Conservation (phyloP, 2,888 invertebrate species). For the Rhaphigaster nebulosa region DNA sequence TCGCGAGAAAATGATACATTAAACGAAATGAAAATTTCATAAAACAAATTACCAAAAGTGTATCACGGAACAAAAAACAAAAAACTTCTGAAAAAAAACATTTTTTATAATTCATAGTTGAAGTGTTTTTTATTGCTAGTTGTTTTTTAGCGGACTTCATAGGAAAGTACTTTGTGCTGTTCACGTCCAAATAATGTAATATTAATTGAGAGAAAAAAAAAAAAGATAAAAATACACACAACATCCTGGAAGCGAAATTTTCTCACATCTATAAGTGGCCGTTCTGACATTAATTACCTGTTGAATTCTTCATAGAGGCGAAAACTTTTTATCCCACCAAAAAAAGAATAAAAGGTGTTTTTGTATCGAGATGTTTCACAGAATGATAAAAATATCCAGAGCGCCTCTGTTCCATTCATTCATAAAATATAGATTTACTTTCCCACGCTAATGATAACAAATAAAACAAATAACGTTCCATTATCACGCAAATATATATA, state of each 20-base stretch:
- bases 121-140: not conserved
- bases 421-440: not conserved
- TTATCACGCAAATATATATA: not conserved
- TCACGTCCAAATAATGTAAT: not conserved
- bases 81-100: not conserved
- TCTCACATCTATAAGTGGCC: not conserved
- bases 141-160: not conserved
- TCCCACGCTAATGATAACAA: conserved; percentile 4
- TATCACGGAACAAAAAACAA: not conserved
- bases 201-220: not conserved
- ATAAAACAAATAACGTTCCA: not conserved
- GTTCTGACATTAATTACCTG: not conserved
- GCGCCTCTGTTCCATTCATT: not conserved
- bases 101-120: not conserved
- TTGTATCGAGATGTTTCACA: not conserved
- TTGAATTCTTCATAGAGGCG: not conserved
- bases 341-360: not conserved
- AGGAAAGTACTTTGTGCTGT: not conserved
- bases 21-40: not conserved
- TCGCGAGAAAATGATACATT: not conserved
- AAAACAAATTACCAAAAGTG: not conserved
- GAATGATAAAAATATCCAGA: not conserved
- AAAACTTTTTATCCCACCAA: not conserved
- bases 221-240: not conserved
- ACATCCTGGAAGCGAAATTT: not conserved